Percentiles rank a stretch among this genome's conserved stretches.
These are phyloP conservation scores for Xenopus petersii DNA, from an alignment of 2,797 vertebrate genomes.

Conservation along the genomic window DNA sequence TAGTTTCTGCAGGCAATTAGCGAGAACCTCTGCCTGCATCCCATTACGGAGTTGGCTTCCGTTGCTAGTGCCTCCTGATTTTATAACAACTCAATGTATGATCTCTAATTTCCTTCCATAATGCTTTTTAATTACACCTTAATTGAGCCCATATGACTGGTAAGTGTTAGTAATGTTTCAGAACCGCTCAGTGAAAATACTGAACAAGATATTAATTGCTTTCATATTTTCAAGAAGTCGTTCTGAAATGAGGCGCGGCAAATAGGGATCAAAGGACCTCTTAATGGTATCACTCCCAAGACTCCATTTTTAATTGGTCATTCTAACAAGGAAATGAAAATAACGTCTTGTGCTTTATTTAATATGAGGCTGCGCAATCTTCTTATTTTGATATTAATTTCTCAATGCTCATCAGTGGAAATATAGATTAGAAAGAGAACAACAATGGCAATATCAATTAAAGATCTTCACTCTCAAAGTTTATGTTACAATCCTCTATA, in stretches of 20 bases:
- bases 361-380: no score
- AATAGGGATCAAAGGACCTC: background rate
- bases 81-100: conserved; percentile 5
- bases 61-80: conserved; percentile 3
- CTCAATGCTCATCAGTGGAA: no score
- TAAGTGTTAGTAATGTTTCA: conserved; percentile 13
- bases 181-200: conserved; percentile 11
- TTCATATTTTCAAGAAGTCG: conserved; percentile 36
- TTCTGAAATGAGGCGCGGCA: background rate
- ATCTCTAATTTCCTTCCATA: conserved; percentile 13
- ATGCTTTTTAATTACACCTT: conserved; percentile 26
- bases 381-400: no score
- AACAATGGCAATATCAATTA: no score
- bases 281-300: background rate
- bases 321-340: no score
- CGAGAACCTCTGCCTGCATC: background rate
- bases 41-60: conserved; percentile 19
- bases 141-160: conserved; percentile 23
- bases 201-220: conserved; percentile 39
- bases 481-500: no score
- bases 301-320: background rate
- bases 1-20: background rate
- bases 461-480: no score
- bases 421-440: no score
- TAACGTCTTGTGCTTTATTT: no score